A percentile compares a stretch with the other conserved stretches of the same genome.
Evolutionary conservation across 2,888 invertebrate genomes (phyloP).

Genomic region (Hirtodrosophila trivittata): DNA sequence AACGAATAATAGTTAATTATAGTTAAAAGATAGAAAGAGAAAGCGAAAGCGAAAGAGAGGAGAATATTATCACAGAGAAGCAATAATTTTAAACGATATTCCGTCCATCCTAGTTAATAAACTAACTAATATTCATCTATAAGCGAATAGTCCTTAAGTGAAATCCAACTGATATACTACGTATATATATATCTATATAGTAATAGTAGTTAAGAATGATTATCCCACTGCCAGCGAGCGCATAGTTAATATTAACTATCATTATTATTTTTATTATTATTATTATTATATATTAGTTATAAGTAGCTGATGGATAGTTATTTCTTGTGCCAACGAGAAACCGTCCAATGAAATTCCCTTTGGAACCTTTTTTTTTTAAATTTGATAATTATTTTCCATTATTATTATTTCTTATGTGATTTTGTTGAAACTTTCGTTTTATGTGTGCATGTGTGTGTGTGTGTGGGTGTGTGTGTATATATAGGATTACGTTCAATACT

Average conservation of each 20-base stretch:
- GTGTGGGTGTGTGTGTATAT: conserved; percentile 36
- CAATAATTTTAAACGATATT: conserved; percentile 56
- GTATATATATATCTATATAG: not conserved
- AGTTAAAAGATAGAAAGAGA: conserved; percentile 45
- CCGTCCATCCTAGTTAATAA: conserved; percentile 53
- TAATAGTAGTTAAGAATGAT: conserved; percentile 18
- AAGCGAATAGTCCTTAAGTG: conserved; percentile 15
- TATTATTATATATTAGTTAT: not conserved
- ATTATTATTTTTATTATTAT: not conserved
- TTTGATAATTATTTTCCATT: conserved; percentile 7
- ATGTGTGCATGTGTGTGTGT: conserved; percentile 23
- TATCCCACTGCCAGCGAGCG: conserved; percentile 23
- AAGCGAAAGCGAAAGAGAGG: too few species aligned
- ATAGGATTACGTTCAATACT: conserved; percentile 69
- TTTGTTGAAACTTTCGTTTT: conserved; percentile 59
- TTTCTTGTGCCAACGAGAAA: conserved; percentile 7
- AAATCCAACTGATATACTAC: conserved; percentile 29
- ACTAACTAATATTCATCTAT: conserved; percentile 5
- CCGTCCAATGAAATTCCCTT: conserved; percentile 24
- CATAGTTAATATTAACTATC: not conserved
- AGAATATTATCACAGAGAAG: conserved; percentile 23
- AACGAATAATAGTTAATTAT: conserved; percentile 49
- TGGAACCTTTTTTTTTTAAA: conserved; percentile 4
- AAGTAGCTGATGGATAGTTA: not conserved
- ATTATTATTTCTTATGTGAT: conserved; percentile 58